Base-by-base conservation (phyloP, 2,888 invertebrate genomes). In the Scelioninae gen. 2 region DNA sequence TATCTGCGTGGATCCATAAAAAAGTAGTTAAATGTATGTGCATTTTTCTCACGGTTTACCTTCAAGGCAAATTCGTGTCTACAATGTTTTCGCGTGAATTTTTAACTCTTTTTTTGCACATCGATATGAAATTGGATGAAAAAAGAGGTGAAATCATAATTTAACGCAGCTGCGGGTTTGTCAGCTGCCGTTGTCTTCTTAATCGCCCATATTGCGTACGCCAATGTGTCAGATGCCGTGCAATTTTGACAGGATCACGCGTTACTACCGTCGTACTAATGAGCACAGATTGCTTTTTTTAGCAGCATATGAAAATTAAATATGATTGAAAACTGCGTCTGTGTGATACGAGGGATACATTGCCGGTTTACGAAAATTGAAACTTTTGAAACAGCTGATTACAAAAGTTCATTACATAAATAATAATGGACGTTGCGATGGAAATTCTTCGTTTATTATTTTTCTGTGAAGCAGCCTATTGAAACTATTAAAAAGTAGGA, bases 101-200 rank as follows among this genome's bases (percentile, higher is more conserved):
- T 45, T 52, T n/a, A n/a, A n/a, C n/a, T n/a, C 16, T 64, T 31
- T 43, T 58, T 50, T 33, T 19, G 11, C 13, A 68, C 11, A 35
- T 33, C 58, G 50, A 28, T 43, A 58, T 15, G 52, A 58, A 68
- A 68, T 58, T 52, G 10, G 25, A 41, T 43, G 19, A 39, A 39
- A 64, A 58, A 68, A 68, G 37, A 3, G n/a, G 43, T 33, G 50
- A 67, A 50, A 48, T 45, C 53, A 55, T 61, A 69, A 61, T 69
- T 69, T 61, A 46, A 37, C 33, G 69, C 69, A 69, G 69, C 69
- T 69, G 69, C 67, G 35, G n/a, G 15, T 16, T 43, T 31, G 69
- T 69, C 69, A 69, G 69, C 69, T 69, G 69, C 60, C 53, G 52
- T 52, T 33, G 46, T 52, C 43, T 63, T 46, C 33, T 63, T 63